phyloP scores from a whole-genome alignment of 1,140 invertebrate genomes.

The Drosophila hydei region DNA sequence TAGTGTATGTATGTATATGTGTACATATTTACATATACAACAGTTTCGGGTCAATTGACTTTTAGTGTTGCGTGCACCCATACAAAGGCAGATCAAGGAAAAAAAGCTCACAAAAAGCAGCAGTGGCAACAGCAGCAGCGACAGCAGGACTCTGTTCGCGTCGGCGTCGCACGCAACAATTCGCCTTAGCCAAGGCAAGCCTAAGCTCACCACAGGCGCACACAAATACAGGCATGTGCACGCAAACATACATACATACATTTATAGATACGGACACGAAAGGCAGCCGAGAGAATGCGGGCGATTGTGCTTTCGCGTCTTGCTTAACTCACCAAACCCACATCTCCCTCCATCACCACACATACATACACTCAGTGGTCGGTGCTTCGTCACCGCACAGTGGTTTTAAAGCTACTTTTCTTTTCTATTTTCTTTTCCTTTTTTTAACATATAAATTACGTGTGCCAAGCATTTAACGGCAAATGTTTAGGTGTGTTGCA shows the following conservation, averaged over 20 bases:
- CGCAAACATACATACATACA: slow-evolving; percentile 28
- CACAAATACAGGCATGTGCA: slow-evolving; percentile 6
- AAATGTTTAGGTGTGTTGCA: not conserved
- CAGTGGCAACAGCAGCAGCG: slow-evolving; percentile 30
- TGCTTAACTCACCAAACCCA: slow-evolving; percentile 32
- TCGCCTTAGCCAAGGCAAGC: slow-evolving; percentile 65
- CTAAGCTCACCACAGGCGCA: slow-evolving; percentile 59
- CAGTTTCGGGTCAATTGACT: slow-evolving; percentile 79
- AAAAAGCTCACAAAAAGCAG: slow-evolving; percentile 71
- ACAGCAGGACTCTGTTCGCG: slow-evolving; percentile 36
- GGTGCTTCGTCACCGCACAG: slow-evolving; percentile 53
- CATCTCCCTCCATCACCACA: not conserved
- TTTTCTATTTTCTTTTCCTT: slow-evolving; percentile 1
- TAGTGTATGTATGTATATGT: slow-evolving; percentile 2
- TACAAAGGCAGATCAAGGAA: slow-evolving; percentile 54
- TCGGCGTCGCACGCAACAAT: slow-evolving; percentile 70
- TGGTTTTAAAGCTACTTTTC: slow-evolving; percentile 32
- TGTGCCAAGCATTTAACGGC: not conserved
- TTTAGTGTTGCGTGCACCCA: slow-evolving; percentile 70
- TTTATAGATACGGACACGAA: slow-evolving; percentile 6
- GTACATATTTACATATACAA: slow-evolving; percentile 24
- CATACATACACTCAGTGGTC: slow-evolving; percentile 6
- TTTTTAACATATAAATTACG: not conserved
- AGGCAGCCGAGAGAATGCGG: slow-evolving; percentile 19
- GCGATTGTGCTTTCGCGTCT: slow-evolving; percentile 39